Percentiles rank a stretch among this genome's conserved stretches.
Evolutionary conservation across 2,888 invertebrate species (phyloP).

Genomic region (Eretmocerus hayati): DNA sequence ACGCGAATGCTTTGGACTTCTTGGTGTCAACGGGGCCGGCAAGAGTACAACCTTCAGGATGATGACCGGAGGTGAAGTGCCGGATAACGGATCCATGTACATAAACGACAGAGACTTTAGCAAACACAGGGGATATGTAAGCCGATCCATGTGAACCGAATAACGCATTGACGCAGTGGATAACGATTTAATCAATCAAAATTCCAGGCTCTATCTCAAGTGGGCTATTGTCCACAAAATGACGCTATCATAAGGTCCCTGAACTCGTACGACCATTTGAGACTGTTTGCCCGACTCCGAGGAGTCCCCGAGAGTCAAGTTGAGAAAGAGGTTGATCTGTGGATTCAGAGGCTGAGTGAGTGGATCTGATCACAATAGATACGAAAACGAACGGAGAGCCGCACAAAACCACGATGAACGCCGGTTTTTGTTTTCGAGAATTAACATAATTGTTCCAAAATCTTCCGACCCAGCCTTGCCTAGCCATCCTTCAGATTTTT

Average conservation of each 20-base stretch:
- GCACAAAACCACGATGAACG: too few species aligned
- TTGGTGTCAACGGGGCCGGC: slow-evolving; percentile 78
- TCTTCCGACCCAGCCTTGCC: too few species aligned
- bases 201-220: slow-evolving; percentile 59
- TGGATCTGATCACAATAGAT: too few species aligned
- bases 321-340: slow-evolving; percentile 49
- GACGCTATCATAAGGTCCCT: slow-evolving; percentile 70
- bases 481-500: too few species aligned
- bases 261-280: slow-evolving; percentile 66
- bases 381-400: too few species aligned
- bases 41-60: slow-evolving; percentile 83
- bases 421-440: too few species aligned
- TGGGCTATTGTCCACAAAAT: slow-evolving; percentile 88
- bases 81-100: slow-evolving; percentile 27
- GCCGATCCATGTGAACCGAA: not conserved
- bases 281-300: slow-evolving; percentile 61
- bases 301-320: slow-evolving; percentile 52
- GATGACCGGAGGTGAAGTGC: slow-evolving; percentile 70
- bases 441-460: too few species aligned
- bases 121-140: slow-evolving; percentile 20
- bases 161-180: not conserved
- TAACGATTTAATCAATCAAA: not conserved
- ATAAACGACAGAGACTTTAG: slow-evolving; percentile 20
- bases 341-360: slow-evolving; percentile 53
- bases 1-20: slow-evolving; percentile 69